Conservation (phyloP, 2,797 vertebrate genomes). For the Knipowitschia caucasica region DNA sequence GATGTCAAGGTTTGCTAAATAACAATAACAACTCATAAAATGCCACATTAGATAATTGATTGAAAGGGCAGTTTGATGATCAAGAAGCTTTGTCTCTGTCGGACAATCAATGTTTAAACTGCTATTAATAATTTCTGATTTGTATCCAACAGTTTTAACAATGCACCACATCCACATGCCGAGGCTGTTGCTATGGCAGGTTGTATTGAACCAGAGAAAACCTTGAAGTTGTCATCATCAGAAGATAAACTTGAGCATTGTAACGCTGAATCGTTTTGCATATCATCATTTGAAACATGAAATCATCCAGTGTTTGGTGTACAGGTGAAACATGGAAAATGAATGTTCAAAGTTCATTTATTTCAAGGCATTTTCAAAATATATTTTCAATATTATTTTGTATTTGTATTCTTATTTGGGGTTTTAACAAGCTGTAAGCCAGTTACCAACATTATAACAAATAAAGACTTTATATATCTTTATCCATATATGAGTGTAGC, state of each 20-base stretch:
- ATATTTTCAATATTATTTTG: no score
- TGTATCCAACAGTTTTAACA: background rate
- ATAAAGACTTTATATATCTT: no score
- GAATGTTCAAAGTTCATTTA: no score
- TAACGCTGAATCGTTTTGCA: no score
- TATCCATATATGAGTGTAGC: no score
- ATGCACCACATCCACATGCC: slow-evolving; percentile 8
- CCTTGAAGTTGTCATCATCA: background rate
- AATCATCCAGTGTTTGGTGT: no score
- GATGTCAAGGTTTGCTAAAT: slow-evolving; percentile 34
- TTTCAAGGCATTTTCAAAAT: no score
- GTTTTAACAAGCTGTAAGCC: no score
- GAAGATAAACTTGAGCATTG: background rate
- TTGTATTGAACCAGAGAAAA: slow-evolving; percentile 13
- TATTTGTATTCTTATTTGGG: no score
- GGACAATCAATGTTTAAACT: slow-evolving; percentile 25
- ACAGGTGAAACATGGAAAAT: no score
- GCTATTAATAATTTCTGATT: background rate
- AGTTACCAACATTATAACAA: no score
- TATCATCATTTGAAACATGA: no score
- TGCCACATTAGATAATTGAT: slow-evolving; percentile 42
- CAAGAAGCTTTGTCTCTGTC: slow-evolving; percentile 15
- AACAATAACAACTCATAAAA: slow-evolving; percentile 42
- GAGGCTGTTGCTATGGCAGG: slow-evolving; percentile 38
- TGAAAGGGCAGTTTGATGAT: slow-evolving; percentile 24